Evolutionary conservation across 2,797 vertebrate genomes (phyloP), one percentile per base, ranked within the genome.

Genomic region (Chelmon rostratus): DNA sequence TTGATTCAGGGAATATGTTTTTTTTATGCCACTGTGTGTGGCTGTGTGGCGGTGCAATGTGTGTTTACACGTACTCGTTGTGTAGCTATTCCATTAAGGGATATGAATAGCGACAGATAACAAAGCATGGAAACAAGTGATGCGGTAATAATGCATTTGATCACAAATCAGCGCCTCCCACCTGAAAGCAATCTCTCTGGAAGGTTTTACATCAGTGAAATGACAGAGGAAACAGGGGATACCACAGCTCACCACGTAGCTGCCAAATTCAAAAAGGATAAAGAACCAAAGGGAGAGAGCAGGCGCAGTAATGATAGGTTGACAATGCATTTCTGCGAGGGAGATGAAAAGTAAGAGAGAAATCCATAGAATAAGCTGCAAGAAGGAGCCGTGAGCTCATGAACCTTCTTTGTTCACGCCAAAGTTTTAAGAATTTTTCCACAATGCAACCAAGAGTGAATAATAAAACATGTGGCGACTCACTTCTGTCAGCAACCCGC

Each of bases 141-240:
- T 81, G 86, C 52, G 1, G 72, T 73, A 81, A 81, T 86, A 88
- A 91, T 80, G 82, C 53, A 59, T 91, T 88, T 88, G 70, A 93
- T 92, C 74, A 65, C 75, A 92, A 86, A 84, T 87, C 84, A 76
- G 62, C 37, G 49, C 73, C 78, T 86, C 77, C 83, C 75, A 91
- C 89, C 89, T 89, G 79, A 89, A 78, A 84, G 62, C 73, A 71
- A 77, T 78, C 78, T 86, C 81, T 83, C 38, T 31, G 42, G 47
- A 73, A 83, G 74, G 78, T 44, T 76, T 84, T 28, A 59, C 37
- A 65, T 80, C 73, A 47, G 62, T 69, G 62, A 46, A 81, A 67
- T 65, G 59, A 33, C 62, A 71, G 78, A 66, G 73, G 28, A 61
- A 78, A 59, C 25, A 44, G 13, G 54, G 63, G 76, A 68, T 40